phyloP scores from a whole-genome alignment of 2,888 invertebrate species.

The Conops quadrifasciatus region DNA sequence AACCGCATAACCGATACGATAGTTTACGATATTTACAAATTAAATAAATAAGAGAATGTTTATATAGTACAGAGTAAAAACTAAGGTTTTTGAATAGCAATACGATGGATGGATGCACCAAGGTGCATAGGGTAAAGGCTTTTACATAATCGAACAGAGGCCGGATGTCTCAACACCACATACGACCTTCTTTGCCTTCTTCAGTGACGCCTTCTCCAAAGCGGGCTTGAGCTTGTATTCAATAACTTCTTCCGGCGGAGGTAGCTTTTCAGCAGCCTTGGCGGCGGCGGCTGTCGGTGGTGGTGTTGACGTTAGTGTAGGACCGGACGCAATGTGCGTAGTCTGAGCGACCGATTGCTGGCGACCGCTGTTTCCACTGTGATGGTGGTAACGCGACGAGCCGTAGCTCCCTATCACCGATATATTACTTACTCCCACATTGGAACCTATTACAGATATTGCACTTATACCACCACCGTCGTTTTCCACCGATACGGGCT shows the following conservation, averaged over 20 bases:
- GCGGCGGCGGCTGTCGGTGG: not conserved
- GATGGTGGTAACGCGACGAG: slow-evolving; percentile 37
- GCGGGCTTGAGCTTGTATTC: slow-evolving; percentile 71
- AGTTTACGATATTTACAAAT: slow-evolving; percentile 28
- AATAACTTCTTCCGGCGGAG: slow-evolving; percentile 51
- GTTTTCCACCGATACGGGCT: slow-evolving; percentile 18
- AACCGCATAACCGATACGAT: no score
- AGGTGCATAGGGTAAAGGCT: not conserved
- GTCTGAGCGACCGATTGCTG: slow-evolving; percentile 15
- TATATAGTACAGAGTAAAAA: slow-evolving; percentile 5
- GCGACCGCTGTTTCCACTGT: slow-evolving; percentile 6
- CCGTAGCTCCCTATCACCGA: slow-evolving; percentile 61
- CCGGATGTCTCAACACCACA: slow-evolving; percentile 85
- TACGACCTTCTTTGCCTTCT: slow-evolving; percentile 75
- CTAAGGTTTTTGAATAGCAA: not conserved
- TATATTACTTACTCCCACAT: slow-evolving; percentile 54
- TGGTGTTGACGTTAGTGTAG: slow-evolving; percentile 1
- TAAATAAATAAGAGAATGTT: slow-evolving; percentile 19
- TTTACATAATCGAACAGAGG: slow-evolving; percentile 85
- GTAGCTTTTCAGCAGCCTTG: slow-evolving; percentile 16
- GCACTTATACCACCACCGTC: slow-evolving; percentile 33
- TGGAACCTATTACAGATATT: slow-evolving; percentile 44
- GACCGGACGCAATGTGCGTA: slow-evolving; percentile 10
- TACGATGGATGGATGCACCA: no score
- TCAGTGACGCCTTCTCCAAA: slow-evolving; percentile 73